phyloP scores from a whole-genome alignment of 2,888 invertebrate genomes.

The Epistrophe eligans region DNA sequence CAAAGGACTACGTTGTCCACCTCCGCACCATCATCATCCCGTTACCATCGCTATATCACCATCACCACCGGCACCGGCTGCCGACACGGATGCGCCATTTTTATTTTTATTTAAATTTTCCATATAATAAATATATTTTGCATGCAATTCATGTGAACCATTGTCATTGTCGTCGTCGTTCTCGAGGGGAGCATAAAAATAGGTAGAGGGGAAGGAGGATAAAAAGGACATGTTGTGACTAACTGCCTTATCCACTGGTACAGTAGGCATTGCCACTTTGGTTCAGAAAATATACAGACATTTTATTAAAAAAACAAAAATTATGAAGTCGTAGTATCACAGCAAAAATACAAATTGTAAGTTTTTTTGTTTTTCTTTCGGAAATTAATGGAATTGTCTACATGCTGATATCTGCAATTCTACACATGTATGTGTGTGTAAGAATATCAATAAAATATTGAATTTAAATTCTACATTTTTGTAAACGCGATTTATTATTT shows the following conservation, averaged over 20 bases:
- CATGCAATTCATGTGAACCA: conserved; percentile 36
- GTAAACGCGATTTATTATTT: conserved; percentile 29
- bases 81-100: conserved; percentile 38
- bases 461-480: conserved; percentile 52
- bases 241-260: conserved; percentile 17
- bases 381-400: conserved; percentile 71
- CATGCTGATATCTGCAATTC: conserved; percentile 30
- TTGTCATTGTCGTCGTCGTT: conserved; percentile 19
- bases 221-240: conserved; percentile 39
- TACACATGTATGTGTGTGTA: conserved; percentile 1
- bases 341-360: conserved; percentile 17
- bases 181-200: conserved; percentile 1
- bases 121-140: conserved; percentile 24
- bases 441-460: conserved; percentile 63
- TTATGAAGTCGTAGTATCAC: conserved; percentile 7
- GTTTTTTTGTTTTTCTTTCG: conserved; percentile 16
- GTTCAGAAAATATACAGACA: conserved; percentile 45
- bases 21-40: neutral
- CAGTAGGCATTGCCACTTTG: conserved; percentile 32
- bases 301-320: conserved; percentile 12
- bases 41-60: neutral
- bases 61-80: conserved; percentile 18
- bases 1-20: conserved; percentile 29
- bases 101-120: conserved; percentile 60
- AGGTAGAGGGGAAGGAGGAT: neutral